These are phyloP conservation scores for Cerceris rybyensis DNA, from an alignment of 2,888 invertebrate species.

Conservation along the genomic window DNA sequence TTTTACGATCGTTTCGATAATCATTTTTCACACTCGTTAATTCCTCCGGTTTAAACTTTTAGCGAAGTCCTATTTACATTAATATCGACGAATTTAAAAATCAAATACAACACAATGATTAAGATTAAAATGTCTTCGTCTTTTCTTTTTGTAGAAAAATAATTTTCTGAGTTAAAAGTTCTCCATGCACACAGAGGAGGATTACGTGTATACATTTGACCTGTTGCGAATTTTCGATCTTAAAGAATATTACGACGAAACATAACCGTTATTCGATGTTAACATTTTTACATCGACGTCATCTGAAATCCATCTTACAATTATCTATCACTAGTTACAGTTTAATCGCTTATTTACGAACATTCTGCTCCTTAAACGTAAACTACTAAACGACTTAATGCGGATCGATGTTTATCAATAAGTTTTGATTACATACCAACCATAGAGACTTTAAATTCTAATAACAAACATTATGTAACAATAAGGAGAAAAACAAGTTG, in stretches of 20 bases:
- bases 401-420: background rate
- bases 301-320: background rate
- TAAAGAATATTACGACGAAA: background rate
- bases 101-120: no score
- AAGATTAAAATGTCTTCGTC: no score
- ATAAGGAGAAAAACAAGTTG: constrained; percentile 26
- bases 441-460: constrained; percentile 5
- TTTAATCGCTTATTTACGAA: constrained; percentile 2
- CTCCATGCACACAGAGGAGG: background rate
- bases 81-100: no score
- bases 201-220: background rate
- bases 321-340: background rate
- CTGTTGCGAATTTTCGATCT: background rate
- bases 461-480: constrained; percentile 30
- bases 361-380: constrained; percentile 15
- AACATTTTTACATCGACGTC: background rate
- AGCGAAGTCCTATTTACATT: no score
- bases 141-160: constrained; percentile 1
- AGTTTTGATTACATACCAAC: no score
- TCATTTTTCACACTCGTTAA: no score
- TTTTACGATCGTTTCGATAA: no score
- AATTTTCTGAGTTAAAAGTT: constrained; percentile 4
- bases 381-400: constrained; percentile 16
- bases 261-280: background rate
- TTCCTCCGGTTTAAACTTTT: no score